Percentiles rank a stretch among this genome's conserved stretches.
Conservation (phyloP, 1,140 invertebrate genomes). For the Heliconius melpomene region DNA sequence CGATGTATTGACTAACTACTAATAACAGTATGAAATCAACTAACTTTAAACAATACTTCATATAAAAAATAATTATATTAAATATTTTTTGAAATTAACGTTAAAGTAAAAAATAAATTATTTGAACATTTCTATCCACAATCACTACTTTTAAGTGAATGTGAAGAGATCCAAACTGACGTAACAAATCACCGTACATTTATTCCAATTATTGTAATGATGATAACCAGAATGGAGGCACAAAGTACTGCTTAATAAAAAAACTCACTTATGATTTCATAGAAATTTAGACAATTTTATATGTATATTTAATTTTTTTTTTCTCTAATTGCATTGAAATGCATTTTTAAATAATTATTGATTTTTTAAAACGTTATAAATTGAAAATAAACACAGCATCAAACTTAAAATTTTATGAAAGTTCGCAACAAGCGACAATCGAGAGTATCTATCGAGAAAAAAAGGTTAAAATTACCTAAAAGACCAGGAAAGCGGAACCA, state of each 20-base stretch:
- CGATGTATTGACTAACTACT: too few species aligned
- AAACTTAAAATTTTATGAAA: conserved; percentile 17
- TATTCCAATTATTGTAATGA: conserved; percentile 42
- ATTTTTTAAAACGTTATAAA: neutral
- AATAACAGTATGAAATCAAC: too few species aligned
- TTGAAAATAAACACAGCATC: neutral
- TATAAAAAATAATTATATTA: too few species aligned
- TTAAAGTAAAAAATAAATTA: too few species aligned
- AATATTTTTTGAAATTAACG: too few species aligned
- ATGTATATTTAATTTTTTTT: too few species aligned
- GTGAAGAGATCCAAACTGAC: neutral
- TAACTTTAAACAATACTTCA: too few species aligned
- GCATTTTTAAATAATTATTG: too few species aligned
- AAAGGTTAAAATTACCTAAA: conserved; percentile 35
- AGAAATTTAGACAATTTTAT: neutral
- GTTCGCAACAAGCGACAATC: conserved; percentile 25
- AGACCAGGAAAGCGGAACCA: conserved; percentile 62
- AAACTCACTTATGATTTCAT: neutral
- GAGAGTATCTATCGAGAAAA: conserved; percentile 25
- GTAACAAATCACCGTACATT: neutral
- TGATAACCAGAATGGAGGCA: conserved; percentile 38
- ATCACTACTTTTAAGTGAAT: neutral
- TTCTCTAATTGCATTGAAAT: too few species aligned
- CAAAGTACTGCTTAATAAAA: conserved; percentile 31
- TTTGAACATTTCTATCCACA: too few species aligned